Evolutionary conservation across 2,113 vertebrate species (phyloP), one percentile per base, ranked within the genome.

Genomic region (Chaetodon auriga): DNA sequence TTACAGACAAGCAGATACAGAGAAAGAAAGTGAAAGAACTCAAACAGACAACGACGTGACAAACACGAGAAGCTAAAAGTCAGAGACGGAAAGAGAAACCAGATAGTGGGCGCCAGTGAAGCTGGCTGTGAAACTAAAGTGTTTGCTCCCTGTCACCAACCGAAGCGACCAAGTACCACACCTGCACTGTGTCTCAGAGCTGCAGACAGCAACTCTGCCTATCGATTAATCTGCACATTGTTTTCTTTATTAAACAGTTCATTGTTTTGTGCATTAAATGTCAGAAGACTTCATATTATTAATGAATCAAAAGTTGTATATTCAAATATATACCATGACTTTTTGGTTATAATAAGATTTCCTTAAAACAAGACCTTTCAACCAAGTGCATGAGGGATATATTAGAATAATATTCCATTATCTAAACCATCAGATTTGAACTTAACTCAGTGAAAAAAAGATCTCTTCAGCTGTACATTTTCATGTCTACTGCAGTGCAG

Each of bases 81-180:
- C n/a, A 64, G 43, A 68, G 49, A 74, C 6, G 7, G 78, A 76
- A 46, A 79, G 53, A 60, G 80, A 78, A 83, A 81, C 75, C 23
- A 63, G 72, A 87, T 43, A 25, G 61, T 2, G 12, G 72, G 46
- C 43, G 65, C 77, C 70, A 64, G 54, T 7, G 35, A 74, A 60
- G 7, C 70, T 62, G 69, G 63, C 64, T 83, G 51, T 66, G 69
- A 53, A 66, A 66, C 66, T 63, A 9, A 75, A 87, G 38, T 21
- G 41, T 79, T 78, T 62, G 48, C 38, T 77, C 18, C 5, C 54
- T 1, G 45, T 48, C 60, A 77, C 68, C 23, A 55, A 64, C 23
- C 74, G 71, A 71, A 25, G 36, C 64, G 1, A 65, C 30, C 11
- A 61, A 63, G 51, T 41, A 45, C 45, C 60, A 36, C 51, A 74